Evolutionary conservation across 2,888 invertebrate species (phyloP), one percentile per base, ranked within the genome.

Genomic region (Philaethria dido): DNA sequence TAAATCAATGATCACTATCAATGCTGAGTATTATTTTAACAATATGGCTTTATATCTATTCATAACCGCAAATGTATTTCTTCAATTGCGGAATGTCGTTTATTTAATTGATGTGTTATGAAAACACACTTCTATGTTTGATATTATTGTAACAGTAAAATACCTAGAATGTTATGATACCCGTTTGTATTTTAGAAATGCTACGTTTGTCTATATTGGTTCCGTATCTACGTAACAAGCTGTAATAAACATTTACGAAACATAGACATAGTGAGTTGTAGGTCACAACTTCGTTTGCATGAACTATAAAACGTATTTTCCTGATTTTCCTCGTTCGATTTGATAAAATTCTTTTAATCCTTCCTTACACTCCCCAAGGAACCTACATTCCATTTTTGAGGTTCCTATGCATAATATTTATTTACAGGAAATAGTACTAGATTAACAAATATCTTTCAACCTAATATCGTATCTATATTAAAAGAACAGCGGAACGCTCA

Each of bases 401-500:
- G 3, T 29, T 29, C 6, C 29, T 29, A 29, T 6, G 6, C 29
- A 29, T 4, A 4, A n/a, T n/a, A n/a, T n/a, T n/a, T n/a, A n/a
- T n/a, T n/a, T n/a, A n/a, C n/a, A n/a, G n/a, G n/a, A n/a, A n/a
- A n/a, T n/a, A n/a, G n/a, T n/a, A n/a, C n/a, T 29, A 29, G 29
- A 29, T 29, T 29, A 4, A 29, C 6, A 33, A 33, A 33, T 33
- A 33, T 33, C 33, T 33, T 33, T 33, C 8, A 33, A 33, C 9
- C 8, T 33, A 33, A 3, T 33, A 25, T 33, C 8, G 8, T 29
- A 29, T 29, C 29, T 29, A 29, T 29, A 29, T 29, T 29, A 29
- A 3, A 29, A 9, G 45, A 20, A 20, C 11, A 20, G 1, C 1
- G 29, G 2, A 16, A 11, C 3, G 70, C 79, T 76, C 75, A 69